Evolutionary conservation across 53 echinoderm and acorn worm genomes (phyloP).

Genomic region (Patiria pectinifera): DNA sequence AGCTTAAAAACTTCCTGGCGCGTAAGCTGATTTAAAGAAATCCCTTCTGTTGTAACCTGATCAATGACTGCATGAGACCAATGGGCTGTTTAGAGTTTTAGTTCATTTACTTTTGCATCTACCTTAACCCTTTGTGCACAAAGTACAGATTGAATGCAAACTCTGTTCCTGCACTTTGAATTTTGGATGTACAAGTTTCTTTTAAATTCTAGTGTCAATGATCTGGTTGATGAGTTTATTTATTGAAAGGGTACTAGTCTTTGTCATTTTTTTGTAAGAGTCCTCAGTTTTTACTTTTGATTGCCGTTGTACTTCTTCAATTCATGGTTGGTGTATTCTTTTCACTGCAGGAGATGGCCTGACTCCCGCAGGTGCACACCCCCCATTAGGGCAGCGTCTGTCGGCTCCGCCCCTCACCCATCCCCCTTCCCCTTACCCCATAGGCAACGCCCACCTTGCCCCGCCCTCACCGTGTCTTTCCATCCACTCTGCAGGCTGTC

Average conservation of each 20-base stretch:
- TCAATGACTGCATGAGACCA: background rate
- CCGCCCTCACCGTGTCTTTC: slow-evolving; percentile 84
- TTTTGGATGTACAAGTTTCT: background rate
- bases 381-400: slow-evolving; percentile 88
- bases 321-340: slow-evolving; percentile 14
- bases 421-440: slow-evolving; percentile 66
- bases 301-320: background rate
- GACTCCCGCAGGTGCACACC: slow-evolving; percentile 70
- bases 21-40: background rate
- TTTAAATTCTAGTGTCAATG: background rate
- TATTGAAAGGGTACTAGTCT: background rate
- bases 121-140: background rate
- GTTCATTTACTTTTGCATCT: background rate
- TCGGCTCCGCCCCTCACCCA: slow-evolving; percentile 91
- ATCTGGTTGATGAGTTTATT: background rate
- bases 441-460: slow-evolving; percentile 60
- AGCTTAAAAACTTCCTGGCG: background rate
- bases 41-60: background rate
- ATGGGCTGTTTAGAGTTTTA: background rate
- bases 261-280: background rate
- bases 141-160: background rate
- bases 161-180: background rate
- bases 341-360: slow-evolving; percentile 49
- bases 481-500: slow-evolving; percentile 79
- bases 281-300: background rate